Evolutionary conservation across 2,888 invertebrate genomes (phyloP).

Genomic region (Glyphotaelius pellucidus): DNA sequence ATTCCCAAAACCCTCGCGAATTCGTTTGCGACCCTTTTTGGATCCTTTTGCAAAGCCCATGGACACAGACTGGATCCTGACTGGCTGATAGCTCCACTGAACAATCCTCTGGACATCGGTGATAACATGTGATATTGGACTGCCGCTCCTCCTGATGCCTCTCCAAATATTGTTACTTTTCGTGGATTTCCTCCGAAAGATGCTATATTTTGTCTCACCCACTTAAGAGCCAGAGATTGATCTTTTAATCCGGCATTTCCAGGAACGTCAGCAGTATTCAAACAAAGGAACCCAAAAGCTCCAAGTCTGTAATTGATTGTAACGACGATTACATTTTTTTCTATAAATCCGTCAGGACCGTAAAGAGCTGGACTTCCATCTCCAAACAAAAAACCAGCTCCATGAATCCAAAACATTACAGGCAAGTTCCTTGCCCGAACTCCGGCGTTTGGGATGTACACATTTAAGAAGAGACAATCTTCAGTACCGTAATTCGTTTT

Average conservation of each 20-base stretch:
- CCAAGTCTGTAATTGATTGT: conserved; percentile 68
- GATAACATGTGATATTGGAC: conserved; percentile 59
- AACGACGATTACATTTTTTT: conserved; percentile 67
- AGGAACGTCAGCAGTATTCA: conserved; percentile 55
- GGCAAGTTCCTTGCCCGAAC: not conserved
- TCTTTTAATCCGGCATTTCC: conserved; percentile 61
- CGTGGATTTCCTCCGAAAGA: conserved; percentile 53
- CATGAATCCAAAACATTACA: conserved; percentile 67
- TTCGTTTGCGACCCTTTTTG: not conserved
- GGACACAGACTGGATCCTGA: conserved; percentile 58
- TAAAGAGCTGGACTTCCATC: conserved; percentile 58
- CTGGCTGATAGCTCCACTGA: conserved; percentile 57
- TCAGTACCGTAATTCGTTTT: conserved; percentile 47
- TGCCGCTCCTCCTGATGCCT: conserved; percentile 57
- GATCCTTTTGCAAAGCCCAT: conserved; percentile 69
- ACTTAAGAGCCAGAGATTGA: conserved; percentile 57
- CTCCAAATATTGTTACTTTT: conserved; percentile 59
- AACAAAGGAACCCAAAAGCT: conserved; percentile 66
- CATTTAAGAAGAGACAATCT: conserved; percentile 57
- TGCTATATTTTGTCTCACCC: conserved; percentile 58
- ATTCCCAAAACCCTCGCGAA: not conserved
- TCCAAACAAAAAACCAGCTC: conserved; percentile 68
- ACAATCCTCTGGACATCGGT: conserved; percentile 54
- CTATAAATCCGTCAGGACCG: conserved; percentile 67
- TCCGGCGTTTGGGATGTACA: conserved; percentile 42